Evolutionary conservation across 35 echinoderm and acorn worm species (phyloP), one percentile per base, ranked within the genome.

Genomic region (Apostichopus parvimensis): DNA sequence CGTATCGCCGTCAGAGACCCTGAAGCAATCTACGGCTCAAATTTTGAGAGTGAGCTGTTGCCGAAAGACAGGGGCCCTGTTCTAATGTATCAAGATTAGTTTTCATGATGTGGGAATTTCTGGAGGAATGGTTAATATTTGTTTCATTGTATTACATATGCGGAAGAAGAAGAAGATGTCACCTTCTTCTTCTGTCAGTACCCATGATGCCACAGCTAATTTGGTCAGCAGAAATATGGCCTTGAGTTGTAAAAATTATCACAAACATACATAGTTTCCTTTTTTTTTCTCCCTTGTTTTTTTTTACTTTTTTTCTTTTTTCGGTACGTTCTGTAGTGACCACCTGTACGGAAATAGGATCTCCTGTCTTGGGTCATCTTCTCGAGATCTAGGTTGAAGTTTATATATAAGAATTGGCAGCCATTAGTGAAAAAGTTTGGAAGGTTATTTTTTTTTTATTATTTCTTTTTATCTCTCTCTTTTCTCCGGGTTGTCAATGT

Each of bases 31-130:
- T 80, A 25, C 26, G 14, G 78, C 22, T 80, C 78, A 80, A 45
- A 80, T 34, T 45, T 80, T 80, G 78, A 45, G 25, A 80, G 78
- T 9, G 25, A 80, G 78, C 24, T 12, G 24, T 53, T 45, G 78
- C 53, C 53, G 20, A 6, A 80, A 80, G 64, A 45, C 25, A 45
- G 78, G 53, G 78, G 78, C 78, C 78, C 78, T 80, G 24, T 80
- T 80, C 78, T 26, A 80, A 80, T 80, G 78, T 80, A 45, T 80
- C 78, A 80, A 80, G 78, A 80, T 25, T 26, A 80, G 78, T 80
- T 80, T 82, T 82, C 79, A 82, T 82, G 79, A 82, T 82, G 45
- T 82, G 79, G 79, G 79, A 82, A 82, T 82, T 80, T 82, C 34
- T 55, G 79, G 34, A 56, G 11, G 79, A 82, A 82, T 82, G 45